These are phyloP conservation scores for Aphidoletes aphidimyza DNA, from an alignment of 2,888 invertebrate species.

Conservation along the genomic window DNA sequence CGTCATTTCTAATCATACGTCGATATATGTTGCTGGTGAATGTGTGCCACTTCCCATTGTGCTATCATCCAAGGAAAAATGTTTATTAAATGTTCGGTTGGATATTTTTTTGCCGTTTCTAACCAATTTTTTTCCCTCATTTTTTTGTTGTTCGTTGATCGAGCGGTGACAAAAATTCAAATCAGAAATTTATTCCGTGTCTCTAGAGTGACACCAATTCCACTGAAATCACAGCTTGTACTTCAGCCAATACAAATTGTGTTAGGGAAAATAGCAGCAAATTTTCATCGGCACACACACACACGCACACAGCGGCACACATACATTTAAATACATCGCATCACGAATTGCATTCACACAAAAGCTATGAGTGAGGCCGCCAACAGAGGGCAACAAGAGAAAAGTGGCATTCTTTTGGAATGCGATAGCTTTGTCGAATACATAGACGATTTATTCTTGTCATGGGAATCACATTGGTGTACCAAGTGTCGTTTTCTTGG, in stretches of 20 bases:
- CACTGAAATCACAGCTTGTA: background rate
- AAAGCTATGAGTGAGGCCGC: too few species aligned
- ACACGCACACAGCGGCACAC: too few species aligned
- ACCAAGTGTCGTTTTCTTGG: constrained; percentile 23
- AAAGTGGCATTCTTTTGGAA: background rate
- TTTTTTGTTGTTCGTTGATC: background rate
- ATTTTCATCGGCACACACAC: too few species aligned
- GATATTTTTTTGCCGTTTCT: background rate
- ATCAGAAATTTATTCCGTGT: constrained; percentile 9
- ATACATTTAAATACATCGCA: too few species aligned
- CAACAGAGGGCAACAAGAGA: background rate
- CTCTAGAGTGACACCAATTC: background rate
- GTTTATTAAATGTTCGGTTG: constrained; percentile 11
- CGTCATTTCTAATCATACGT: constrained; percentile 5
- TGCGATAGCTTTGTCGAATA: background rate
- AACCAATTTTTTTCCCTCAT: too few species aligned
- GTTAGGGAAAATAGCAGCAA: background rate
- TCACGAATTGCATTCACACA: too few species aligned
- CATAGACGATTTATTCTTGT: constrained; percentile 27
- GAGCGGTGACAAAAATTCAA: constrained; percentile 45
- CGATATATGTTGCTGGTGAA: background rate
- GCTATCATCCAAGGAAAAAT: background rate
- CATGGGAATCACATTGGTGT: constrained; percentile 18
- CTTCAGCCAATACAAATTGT: background rate
- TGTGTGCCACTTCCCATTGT: constrained; percentile 1